Conservation (phyloP, 2,797 vertebrate species). For the Hapalemur alaotrensis region DNA sequence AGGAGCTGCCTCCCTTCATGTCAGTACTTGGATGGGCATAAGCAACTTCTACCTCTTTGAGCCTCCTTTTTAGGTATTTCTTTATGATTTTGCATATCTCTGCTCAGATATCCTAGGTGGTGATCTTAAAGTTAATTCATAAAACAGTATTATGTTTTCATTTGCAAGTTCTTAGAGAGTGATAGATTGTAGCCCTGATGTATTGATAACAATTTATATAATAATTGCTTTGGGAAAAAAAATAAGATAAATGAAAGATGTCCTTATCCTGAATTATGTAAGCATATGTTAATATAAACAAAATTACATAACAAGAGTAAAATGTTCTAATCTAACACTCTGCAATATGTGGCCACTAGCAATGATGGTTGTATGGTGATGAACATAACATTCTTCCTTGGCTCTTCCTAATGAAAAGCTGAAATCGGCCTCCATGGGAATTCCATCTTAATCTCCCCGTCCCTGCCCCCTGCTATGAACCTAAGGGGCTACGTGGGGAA, state of each 20-base stretch:
- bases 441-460: too few species aligned
- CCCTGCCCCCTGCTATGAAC: background rate
- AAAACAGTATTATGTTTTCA: slow-evolving; percentile 3
- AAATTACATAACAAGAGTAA: background rate
- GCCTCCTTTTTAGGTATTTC: background rate
- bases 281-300: background rate
- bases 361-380: background rate
- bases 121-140: background rate
- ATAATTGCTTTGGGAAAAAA: background rate
- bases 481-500: background rate
- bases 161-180: background rate
- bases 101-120: background rate
- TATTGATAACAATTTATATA: background rate
- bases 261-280: background rate
- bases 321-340: background rate
- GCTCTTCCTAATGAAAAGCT: background rate
- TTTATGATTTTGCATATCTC: background rate
- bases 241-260: background rate
- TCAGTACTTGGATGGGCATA: background rate
- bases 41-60: background rate
- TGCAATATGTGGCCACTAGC: background rate
- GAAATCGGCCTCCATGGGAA: background rate
- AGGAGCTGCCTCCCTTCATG: background rate
- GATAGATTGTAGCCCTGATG: background rate
- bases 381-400: background rate